Evolutionary conservation across 2,888 invertebrate genomes (phyloP).

Genomic region (Morpho helenor): DNA sequence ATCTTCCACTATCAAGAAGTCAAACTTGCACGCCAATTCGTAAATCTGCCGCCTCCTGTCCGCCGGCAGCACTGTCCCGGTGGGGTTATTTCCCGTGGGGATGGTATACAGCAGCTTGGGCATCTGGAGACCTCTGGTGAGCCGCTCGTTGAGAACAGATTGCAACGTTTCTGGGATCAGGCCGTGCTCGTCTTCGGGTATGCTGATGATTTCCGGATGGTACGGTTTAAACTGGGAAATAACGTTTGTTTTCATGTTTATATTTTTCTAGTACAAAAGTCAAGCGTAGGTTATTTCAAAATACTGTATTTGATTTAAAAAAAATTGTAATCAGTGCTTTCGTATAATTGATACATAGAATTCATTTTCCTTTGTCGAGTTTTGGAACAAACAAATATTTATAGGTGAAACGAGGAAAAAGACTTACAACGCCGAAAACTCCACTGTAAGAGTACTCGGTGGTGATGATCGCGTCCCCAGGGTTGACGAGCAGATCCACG

Average conservation of each 20-base stretch:
- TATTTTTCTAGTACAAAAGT: no score
- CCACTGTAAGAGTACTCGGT: constrained; percentile 87
- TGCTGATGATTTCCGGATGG: constrained; percentile 81
- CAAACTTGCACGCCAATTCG: constrained; percentile 85
- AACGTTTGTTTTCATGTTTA: no score
- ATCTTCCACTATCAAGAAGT: constrained; percentile 89
- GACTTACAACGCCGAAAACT: constrained; percentile 81
- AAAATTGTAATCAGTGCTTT: no score
- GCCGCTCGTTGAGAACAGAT: constrained; percentile 69
- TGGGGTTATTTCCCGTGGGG: constrained; percentile 88
- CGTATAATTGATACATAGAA: no score
- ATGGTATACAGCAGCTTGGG: constrained; percentile 87
- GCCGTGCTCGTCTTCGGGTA: constrained; percentile 85
- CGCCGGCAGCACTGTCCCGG: constrained; percentile 83
- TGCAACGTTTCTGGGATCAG: constrained; percentile 81
- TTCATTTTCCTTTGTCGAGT: no score
- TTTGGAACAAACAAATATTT: no score
- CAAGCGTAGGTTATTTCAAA: no score
- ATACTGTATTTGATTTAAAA: no score
- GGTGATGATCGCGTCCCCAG: constrained; percentile 84
- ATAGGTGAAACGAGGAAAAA: not conserved
- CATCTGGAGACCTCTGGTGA: constrained; percentile 74
- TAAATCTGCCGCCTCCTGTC: constrained; percentile 85
- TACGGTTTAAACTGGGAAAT: constrained; percentile 82
- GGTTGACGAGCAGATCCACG: constrained; percentile 84